Conservation (phyloP, 1,140 invertebrate species). For the Nomia melanderi region DNA sequence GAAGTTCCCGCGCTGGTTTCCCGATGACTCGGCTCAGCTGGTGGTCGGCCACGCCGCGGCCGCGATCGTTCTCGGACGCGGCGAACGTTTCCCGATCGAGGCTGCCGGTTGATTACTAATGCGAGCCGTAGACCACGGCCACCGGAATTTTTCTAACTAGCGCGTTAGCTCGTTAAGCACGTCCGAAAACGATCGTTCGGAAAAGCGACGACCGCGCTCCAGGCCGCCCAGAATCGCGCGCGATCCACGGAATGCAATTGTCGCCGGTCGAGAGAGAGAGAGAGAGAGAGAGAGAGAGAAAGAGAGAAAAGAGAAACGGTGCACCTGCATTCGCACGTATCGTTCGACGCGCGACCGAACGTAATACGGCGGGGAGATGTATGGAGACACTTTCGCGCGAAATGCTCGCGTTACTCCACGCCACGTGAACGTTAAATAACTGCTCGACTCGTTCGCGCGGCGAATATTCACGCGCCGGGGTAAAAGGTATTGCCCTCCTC, state of each 20-base stretch:
- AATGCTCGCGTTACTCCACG: slow-evolving; percentile 21
- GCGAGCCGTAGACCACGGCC: not conserved
- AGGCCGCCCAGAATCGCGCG: slow-evolving; percentile 27
- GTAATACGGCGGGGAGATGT: slow-evolving; percentile 40
- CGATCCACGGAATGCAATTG: slow-evolving; percentile 39
- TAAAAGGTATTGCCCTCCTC: not conserved
- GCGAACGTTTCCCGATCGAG: slow-evolving; percentile 16
- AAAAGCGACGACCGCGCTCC: slow-evolving; percentile 24
- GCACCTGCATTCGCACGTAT: slow-evolving; percentile 57
- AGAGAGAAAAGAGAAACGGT: too few relatives aligned
- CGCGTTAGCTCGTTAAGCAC: slow-evolving; percentile 44
- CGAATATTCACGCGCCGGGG: not conserved
- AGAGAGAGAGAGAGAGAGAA: too few relatives aligned
- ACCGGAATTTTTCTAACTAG: slow-evolving; percentile 32
- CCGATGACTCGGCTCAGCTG: slow-evolving; percentile 15
- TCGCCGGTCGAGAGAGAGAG: slow-evolving; percentile 18
- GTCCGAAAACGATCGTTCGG: slow-evolving; percentile 32
- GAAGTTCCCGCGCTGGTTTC: slow-evolving; percentile 1
- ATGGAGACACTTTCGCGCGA: slow-evolving; percentile 39
- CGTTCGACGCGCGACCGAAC: slow-evolving; percentile 40
- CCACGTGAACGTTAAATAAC: slow-evolving; percentile 38
- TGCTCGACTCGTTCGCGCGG: not conserved
- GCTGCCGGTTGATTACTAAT: slow-evolving; percentile 42
- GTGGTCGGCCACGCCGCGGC: not conserved
- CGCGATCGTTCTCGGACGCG: slow-evolving; percentile 17